Base-by-base conservation (phyloP, 35 echinoderm and acorn worm species). In the Anneissia japonica region DNA sequence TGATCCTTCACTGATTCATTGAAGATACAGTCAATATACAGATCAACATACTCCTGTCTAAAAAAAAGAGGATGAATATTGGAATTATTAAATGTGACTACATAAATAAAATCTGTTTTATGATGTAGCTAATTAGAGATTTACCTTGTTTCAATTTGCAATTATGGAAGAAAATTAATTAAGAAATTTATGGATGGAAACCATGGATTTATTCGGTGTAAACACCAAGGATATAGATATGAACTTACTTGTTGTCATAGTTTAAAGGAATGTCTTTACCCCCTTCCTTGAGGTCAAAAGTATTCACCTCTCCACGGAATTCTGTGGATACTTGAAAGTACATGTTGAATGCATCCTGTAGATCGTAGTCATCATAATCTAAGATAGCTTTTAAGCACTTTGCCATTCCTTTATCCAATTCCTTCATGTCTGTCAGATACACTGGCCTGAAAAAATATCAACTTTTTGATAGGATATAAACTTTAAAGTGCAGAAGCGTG, bases 361-460 rank as follows among this genome's bases (percentile, higher is more conserved):
- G 77, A 32, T 97, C 91, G 31, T 77, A 38, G 0, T 87, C 88
- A 36, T 97, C 95, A 82, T 93, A 89, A n/a, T 97, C 95, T 0
- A 93, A 80, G 30, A 97, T 34, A 4, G 79, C 30, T 36, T 97
- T 91, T 4, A 97, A 82, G 46, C 84, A 84, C 0, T 55, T 39
- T 23, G 76, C 82, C 0, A 97, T 78, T 6, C 46, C 64, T 39
- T 91, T 86, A 33, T 97, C 95, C 30, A 97, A 83, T 26, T 86
- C 81, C 85, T 91, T 97, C 32, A 97, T 86, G 46, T 97, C 95
- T 32, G 93, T 91, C 29, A 93, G 73, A n/a, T 81, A 89, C 26
- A 89, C 84, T 33, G 84, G 74, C 29, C 95, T 97, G 34, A 36
- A 81, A 33, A 39, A 46, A n/a, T n/a, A n/a, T n/a, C n/a, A n/a